Evolutionary conservation across 2,113 vertebrate species (phyloP), one percentile per base, ranked within the genome.

Genomic region (Mustelus asterias): DNA sequence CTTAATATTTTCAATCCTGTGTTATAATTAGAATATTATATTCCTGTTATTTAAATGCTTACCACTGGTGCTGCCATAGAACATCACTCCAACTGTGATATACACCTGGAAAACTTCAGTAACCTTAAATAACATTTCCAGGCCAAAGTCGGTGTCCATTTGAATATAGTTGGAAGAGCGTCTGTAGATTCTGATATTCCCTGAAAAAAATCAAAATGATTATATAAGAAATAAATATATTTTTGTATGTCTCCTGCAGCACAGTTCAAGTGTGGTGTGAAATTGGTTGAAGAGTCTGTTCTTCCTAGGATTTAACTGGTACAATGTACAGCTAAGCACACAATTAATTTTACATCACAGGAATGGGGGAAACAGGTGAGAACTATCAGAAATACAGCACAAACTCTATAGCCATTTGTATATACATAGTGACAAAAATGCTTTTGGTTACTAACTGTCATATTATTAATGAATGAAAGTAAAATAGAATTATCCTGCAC

Each of bases 151-250:
- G 16, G 97, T 98, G 48, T 96, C 44, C 97, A 98, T 97, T 94
- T 98, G 97, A 58, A 98, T 60, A 41, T 97, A 97, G 96, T 97
- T 97, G 0, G 98, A 98, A 0, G 98, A 98, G 96, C 98, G 97
- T 60, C 96, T 97, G 97, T 98, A 98, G 96, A 98, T 95, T 0
- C 96, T 97, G 96, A 98, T 96, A 85, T 97, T 97, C 78, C 97
- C 98, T 98, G 89, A 67, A 67, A n/a, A 97, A 95, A 24, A 96
- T 96, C 1, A 37, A 94, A 70, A 94, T 44, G 24, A 44, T 70
- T 94, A 48, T 37, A 63, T 29, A 89, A 89, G 7, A 24, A 58
- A 89, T 48, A 89, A 48, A 58, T 58, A 89, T 24, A 3, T 22
- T 24, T 22, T 24, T 22, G 3, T 33, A 58, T 58, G n/a, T 3